Evolutionary conservation across 2,797 vertebrate genomes (phyloP).

Genomic region (Enoplosus armatus): DNA sequence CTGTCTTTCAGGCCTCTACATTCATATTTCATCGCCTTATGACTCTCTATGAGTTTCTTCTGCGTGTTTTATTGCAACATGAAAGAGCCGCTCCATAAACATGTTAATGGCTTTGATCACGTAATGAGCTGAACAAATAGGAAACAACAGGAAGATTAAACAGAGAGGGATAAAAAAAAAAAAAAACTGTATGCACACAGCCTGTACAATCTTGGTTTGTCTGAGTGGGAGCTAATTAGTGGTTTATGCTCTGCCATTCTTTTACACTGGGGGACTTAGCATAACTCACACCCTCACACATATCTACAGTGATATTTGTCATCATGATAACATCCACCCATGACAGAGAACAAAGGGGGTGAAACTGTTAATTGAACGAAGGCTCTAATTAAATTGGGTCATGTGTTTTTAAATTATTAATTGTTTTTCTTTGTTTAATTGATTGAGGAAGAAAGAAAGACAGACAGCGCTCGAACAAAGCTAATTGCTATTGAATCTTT

Average conservation of each 20-base stretch:
- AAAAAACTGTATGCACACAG: conserved; percentile 43
- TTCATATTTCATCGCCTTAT: conserved; percentile 72
- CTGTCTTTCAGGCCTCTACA: conserved; percentile 51
- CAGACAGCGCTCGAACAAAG: not conserved
- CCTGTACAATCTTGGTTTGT: conserved; percentile 63
- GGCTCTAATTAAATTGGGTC: conserved; percentile 89
- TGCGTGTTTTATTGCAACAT: conserved; percentile 78
- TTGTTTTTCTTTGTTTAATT: conserved; percentile 61
- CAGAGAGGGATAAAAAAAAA: conserved; percentile 49
- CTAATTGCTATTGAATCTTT: not conserved
- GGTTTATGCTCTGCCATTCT: conserved; percentile 65
- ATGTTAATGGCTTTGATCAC: conserved; percentile 82
- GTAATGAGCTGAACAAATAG: conserved; percentile 82
- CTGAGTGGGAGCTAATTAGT: conserved; percentile 74
- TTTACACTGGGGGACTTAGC: conserved; percentile 50
- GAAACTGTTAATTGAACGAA: conserved; percentile 93
- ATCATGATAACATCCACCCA: conserved; percentile 91
- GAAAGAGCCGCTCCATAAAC: conserved; percentile 78
- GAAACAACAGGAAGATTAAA: conserved; percentile 79
- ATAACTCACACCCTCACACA: conserved; percentile 46
- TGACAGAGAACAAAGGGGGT: conserved; percentile 87
- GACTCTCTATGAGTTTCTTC: conserved; percentile 61
- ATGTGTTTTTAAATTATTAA: conserved; percentile 52
- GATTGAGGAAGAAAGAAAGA: conserved; percentile 16
- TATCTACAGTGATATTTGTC: conserved; percentile 88